Percentiles rank a stretch among this genome's conserved stretches.
These are phyloP conservation scores for Oikopleura dioica DNA, from an alignment of 23 tunicate genomes.

Conservation along the genomic window DNA sequence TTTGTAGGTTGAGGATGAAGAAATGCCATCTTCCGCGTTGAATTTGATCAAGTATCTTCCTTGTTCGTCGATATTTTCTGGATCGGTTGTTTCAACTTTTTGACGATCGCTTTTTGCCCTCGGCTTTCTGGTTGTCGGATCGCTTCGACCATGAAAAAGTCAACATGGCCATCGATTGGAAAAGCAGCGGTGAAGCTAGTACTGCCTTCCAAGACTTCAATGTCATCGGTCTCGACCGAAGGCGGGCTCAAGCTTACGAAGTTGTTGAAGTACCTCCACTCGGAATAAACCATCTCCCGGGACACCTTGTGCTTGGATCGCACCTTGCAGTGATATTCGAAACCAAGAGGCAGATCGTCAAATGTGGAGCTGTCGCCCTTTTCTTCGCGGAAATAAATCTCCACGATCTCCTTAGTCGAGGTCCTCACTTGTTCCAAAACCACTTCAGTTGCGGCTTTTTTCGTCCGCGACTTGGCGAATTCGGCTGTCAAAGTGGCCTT, in stretches of 20 bases:
- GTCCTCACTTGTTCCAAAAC: not conserved
- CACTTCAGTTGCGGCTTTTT: not conserved
- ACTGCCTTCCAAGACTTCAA: not conserved
- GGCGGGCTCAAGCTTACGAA: not conserved
- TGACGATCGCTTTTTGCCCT: too few relatives aligned
- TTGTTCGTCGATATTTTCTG: too few relatives aligned
- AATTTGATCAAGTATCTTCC: too few relatives aligned
- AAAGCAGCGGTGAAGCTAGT: not conserved
- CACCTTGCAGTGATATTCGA: not conserved
- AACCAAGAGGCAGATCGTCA: slow-evolving; percentile 4
- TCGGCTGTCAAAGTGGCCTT: not conserved
- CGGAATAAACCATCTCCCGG: not conserved
- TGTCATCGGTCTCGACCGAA: not conserved
- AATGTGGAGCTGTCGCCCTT: too few relatives aligned
- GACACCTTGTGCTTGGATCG: not conserved
- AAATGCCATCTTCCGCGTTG: too few relatives aligned
- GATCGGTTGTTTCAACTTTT: too few relatives aligned
- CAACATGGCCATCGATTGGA: not conserved
- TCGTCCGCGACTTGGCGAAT: not conserved
- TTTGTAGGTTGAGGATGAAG: too few relatives aligned
- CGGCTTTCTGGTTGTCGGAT: too few relatives aligned
- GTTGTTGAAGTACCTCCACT: not conserved
- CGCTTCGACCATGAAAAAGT: not conserved
- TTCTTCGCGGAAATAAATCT: not conserved
- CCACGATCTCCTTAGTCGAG: slow-evolving; percentile 3